Evolutionary conservation across 2,113 vertebrate species (phyloP), one percentile per base, ranked within the genome.

Genomic region (Falco punctatus): DNA sequence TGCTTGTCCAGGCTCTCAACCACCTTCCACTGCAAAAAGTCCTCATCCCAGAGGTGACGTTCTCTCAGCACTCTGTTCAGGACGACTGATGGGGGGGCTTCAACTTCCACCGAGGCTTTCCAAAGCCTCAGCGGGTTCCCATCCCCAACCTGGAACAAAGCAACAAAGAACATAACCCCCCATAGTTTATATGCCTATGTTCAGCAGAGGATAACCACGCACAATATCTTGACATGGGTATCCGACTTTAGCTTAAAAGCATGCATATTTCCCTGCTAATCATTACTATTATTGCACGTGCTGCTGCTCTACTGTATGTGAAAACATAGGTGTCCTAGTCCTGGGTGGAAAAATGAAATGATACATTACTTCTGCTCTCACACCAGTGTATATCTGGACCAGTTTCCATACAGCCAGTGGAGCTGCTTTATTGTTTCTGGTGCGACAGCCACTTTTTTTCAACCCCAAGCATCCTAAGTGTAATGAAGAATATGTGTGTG

Each of bases 11-110:
- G 95, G 4, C 98, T 98, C 92, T 99, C 99, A 7, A 98, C 98
- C n/a, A 99, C 98, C 97, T 99, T 99, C 99, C 99, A 99, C 94
- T 99, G 99, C 96, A 99, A 97, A 77, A 99, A 98, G 95, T 99
- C 99, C 66, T 99, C 98, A 0, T 99, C 99, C 99, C 99, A 99
- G 64, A 99, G 98, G 96, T 99, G 99, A 57, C 99, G 99, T 97
- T 99, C 99, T 92, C 99, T 98, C 83, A 99, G 97, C 93, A 99
- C 98, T 3, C 99, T 98, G 84, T 99, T 99, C 97, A 99, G 88
- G 46, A 99, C 99, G 28, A 99, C 99, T 0, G 99, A 99, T 1
- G 99, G 99, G 0, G 99, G 99, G 0, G 99, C 99, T 91, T 99
- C 99, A 51, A 99, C 99, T 97, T 99, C 99, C 46, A 98, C 99